A percentile compares a stretch with the other conserved stretches of the same genome.
phyloP scores from a whole-genome alignment of 1,140 invertebrate species.

The Odontomachus brunneus region DNA sequence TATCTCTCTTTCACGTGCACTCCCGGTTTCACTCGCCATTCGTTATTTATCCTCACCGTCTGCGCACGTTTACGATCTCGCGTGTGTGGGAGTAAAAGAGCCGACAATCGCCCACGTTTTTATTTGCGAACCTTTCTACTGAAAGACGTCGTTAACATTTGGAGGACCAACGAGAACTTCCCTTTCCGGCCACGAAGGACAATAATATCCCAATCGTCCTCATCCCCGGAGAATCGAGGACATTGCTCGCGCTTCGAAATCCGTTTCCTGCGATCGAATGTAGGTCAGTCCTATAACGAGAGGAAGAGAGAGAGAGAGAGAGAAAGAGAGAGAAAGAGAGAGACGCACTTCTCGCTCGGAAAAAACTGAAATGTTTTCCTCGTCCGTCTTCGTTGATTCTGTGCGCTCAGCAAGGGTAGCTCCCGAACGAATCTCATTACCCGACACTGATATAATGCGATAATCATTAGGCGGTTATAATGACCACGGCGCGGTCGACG shows the following conservation, averaged over 20 bases:
- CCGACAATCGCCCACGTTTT: background rate
- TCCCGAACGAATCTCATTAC: constrained; percentile 31
- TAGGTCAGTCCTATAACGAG: constrained; percentile 64
- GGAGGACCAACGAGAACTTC: background rate
- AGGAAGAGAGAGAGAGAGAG: too few species aligned
- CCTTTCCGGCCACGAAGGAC: background rate
- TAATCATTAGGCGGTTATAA: constrained; percentile 27
- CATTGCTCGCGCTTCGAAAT: constrained; percentile 66
- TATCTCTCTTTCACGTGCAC: background rate
- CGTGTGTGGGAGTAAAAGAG: too few species aligned
- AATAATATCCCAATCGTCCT: constrained; percentile 25
- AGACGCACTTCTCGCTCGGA: background rate
- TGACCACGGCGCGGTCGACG: background rate
- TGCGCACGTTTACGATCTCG: background rate
- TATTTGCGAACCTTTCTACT: background rate
- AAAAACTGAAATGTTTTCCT: constrained; percentile 33
- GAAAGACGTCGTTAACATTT: background rate
- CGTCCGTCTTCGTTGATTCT: constrained; percentile 51
- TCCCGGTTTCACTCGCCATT: background rate
- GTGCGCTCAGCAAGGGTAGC: background rate
- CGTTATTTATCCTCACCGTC: background rate
- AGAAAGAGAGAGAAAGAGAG: constrained; percentile 23
- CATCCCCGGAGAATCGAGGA: constrained; percentile 26
- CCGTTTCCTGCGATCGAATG: constrained; percentile 71
- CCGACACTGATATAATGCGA: constrained; percentile 63